phyloP scores from a whole-genome alignment of 2,113 vertebrate genomes.

The Cnemophilus loriae region DNA sequence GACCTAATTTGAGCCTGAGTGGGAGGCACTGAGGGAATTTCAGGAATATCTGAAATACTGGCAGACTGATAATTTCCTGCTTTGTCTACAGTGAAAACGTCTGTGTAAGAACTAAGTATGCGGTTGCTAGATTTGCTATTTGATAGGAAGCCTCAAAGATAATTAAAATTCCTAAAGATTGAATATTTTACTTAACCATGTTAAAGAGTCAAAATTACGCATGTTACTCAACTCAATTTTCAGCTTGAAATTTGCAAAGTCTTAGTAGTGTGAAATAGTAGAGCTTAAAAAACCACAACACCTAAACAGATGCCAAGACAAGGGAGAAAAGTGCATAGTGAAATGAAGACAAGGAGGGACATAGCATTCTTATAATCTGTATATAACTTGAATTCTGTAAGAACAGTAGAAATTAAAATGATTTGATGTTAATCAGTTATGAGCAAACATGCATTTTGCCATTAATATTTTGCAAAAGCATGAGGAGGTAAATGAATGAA shows the following conservation, averaged over 20 bases:
- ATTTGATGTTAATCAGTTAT: background rate
- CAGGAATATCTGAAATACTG: background rate
- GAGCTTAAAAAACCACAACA: background rate
- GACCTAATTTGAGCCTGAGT: background rate
- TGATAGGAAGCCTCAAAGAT: background rate
- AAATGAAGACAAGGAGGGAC: background rate
- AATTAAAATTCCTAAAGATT: background rate
- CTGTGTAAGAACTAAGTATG: background rate
- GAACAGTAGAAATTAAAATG: background rate
- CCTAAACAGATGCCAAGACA: background rate
- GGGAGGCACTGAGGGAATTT: background rate
- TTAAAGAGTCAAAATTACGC: background rate
- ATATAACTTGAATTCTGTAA: background rate
- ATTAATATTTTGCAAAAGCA: background rate
- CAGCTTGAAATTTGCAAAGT: background rate
- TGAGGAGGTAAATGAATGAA: background rate
- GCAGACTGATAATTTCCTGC: background rate
- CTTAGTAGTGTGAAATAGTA: background rate
- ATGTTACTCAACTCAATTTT: background rate
- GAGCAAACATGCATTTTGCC: background rate
- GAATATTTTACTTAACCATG: background rate
- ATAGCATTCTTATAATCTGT: background rate
- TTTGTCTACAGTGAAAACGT: background rate
- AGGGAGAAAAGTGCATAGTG: background rate
- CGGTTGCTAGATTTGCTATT: background rate